Base-by-base conservation (phyloP, 2,797 vertebrate genomes). In the Brachyalestes nurse region DNA sequence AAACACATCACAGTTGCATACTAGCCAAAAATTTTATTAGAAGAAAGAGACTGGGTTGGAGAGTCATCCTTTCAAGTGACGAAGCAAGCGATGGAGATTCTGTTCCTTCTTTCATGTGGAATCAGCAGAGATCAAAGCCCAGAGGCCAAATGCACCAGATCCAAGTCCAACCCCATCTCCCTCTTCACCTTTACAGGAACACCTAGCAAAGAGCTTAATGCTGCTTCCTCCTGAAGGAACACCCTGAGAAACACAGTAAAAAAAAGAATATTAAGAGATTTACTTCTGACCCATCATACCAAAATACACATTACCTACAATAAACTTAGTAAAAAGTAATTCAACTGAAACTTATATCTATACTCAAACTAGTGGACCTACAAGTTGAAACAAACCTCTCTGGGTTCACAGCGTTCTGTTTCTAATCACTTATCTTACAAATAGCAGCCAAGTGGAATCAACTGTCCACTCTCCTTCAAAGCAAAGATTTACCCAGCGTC, bases 211-310 rank as follows among this genome's bases (percentile, higher is more conserved):
- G 75, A 81, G 87, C 86, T 89, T 94, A 95, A 87, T 95, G 93
- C 91, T 95, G 94, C 94, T 95, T 95, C 90, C 94, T 94, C 88
- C 93, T 93, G 89, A 95, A 94, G 79, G 94, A 95, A 90, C 94
- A 95, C 83, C 93, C 93, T 95, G 91, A 40, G 61, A 79, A 34
- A 57, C 85, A 57, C 6, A 89, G 72, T 88, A 81, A 40, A 57
- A 70, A 47, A 83, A 53, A 65, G 71, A 80, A 89, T 64, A 88
- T 72, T 80, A 34, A 0, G 65, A 28, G 14, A 2, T 12, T 28
- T 61, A 42, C 38, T 38, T 65, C 28, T 34, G 61, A 23, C 5
- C 62, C 6, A 7, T 53, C 0, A 13, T 17, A 6, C 16, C 14
- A 17, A 53, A 14, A 16, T 13, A 53, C 14, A 4, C 51, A 47